These are phyloP conservation scores for Lineus longissimus DNA, from an alignment of 1,140 invertebrate genomes.

Conservation along the genomic window DNA sequence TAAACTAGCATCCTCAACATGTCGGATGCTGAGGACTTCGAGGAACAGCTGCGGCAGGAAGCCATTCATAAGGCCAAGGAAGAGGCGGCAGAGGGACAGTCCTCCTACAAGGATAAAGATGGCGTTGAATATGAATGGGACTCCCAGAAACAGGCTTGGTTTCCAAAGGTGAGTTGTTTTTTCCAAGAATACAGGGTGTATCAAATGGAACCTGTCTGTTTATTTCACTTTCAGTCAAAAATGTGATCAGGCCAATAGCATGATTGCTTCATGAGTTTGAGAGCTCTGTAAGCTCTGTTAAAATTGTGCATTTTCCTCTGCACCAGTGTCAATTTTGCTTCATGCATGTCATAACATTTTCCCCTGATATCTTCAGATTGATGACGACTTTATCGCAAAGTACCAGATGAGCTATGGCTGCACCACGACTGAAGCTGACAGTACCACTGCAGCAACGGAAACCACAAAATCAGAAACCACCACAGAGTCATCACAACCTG, in stretches of 20 bases:
- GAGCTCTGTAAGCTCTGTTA: too few relatives aligned
- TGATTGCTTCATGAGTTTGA: too few relatives aligned
- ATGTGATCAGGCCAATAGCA: too few relatives aligned
- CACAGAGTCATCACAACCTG: slow-evolving; percentile 8
- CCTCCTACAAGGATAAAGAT: slow-evolving; percentile 79
- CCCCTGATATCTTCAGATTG: slow-evolving; percentile 62
- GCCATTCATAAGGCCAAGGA: slow-evolving; percentile 34
- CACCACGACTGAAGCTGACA: slow-evolving; percentile 20
- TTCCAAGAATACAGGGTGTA: neutral
- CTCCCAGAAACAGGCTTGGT: slow-evolving; percentile 83
- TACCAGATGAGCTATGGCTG: slow-evolving; percentile 97
- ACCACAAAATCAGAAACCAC: slow-evolving; percentile 2
- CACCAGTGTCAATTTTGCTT: too few relatives aligned
- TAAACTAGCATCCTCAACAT: too few relatives aligned
- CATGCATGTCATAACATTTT: neutral
- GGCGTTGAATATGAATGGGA: slow-evolving; percentile 90
- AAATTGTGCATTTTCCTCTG: too few relatives aligned
- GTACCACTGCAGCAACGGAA: slow-evolving; percentile 38
- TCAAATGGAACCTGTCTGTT: neutral
- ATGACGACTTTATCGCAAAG: slow-evolving; percentile 92
- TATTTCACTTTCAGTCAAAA: neutral
- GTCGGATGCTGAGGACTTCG: slow-evolving; percentile 41
- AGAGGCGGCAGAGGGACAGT: slow-evolving; percentile 28
- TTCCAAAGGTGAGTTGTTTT: slow-evolving; percentile 70
- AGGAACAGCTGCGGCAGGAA: slow-evolving; percentile 48